Evolutionary conservation across 2,888 invertebrate species (phyloP), one percentile per base, ranked within the genome.

Genomic region (Callyntrura guangdongensis): DNA sequence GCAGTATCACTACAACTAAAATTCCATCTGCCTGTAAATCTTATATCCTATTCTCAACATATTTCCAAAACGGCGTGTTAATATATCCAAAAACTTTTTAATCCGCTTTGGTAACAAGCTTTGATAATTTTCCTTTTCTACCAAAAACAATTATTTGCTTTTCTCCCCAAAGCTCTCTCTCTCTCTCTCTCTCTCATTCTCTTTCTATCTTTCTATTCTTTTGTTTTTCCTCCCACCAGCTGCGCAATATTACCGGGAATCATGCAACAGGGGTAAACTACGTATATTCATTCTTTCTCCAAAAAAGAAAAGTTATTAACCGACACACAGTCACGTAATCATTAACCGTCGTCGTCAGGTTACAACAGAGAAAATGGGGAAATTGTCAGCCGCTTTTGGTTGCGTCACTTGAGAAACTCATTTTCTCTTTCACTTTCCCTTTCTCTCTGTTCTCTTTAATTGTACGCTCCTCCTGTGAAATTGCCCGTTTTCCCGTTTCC

Each of bases 201-300:
- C 22, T 64, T 25, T 12, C 25, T 22, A 3, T 64, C 64, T 59
- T n/a, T n/a, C n/a, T n/a, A n/a, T 45, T 47, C 45, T 0, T 47
- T n/a, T 20, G n/a, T 36, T 14, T n/a, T 45, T 1, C 45, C 12
- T 47, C 20, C 49, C 9, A 12, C 36, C 36, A 36, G 36, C 36
- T 36, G 14, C 14, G 2, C 59, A 4, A n/a, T 59, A 59, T 53
- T 17, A 67, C 14, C 69, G 6, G 53, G 20, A 47, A 36, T 47
- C 22, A 59, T 59, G 45, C 49, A 72, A 45, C 36, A 36, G 36
- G 36, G 36, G 22, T 53, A 69, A 69, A 59, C n/a, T n/a, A n/a
- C n/a, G n/a, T 59, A 86, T 74, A 56, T 77, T 74, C 74, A 74
- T 59, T 77, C 77, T 45, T 86, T 74, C 64, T n/a, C 86, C 85